Conservation (phyloP, 2,888 invertebrate species). For the Agapostemon virescens region DNA sequence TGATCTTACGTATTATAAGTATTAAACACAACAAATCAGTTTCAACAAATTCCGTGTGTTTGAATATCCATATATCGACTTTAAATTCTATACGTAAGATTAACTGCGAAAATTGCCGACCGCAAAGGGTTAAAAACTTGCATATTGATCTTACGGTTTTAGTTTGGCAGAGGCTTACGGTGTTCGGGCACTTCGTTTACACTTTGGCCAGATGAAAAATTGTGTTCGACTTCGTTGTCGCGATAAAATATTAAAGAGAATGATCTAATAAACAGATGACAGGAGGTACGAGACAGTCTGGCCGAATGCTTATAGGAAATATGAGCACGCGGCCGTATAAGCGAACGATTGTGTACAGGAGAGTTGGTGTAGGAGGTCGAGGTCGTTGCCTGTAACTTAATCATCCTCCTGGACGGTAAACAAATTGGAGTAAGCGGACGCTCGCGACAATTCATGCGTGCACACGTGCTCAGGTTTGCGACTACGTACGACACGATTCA, state of each 20-base stretch:
- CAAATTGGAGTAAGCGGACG: constrained; percentile 66
- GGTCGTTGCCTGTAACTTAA: constrained; percentile 61
- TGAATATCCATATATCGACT: too few species aligned
- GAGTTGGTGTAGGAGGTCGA: constrained; percentile 57
- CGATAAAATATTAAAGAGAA: neutral
- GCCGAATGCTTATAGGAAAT: constrained; percentile 39
- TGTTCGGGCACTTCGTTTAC: neutral
- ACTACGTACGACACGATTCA: constrained; percentile 14
- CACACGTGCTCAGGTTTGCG: constrained; percentile 7
- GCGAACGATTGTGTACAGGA: constrained; percentile 43
- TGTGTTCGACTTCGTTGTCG: neutral
- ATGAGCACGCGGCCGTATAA: constrained; percentile 37
- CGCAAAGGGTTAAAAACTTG: neutral
- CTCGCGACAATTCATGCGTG: constrained; percentile 43
- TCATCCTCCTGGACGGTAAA: constrained; percentile 61
- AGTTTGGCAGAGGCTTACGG: neutral
- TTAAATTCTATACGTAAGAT: too few species aligned
- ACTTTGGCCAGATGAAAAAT: neutral
- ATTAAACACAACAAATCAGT: too few species aligned
- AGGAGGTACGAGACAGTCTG: neutral
- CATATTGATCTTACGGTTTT: neutral
- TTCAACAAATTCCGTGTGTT: too few species aligned
- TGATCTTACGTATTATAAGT: too few species aligned
- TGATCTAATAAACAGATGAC: constrained; percentile 18
- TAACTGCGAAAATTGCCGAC: too few species aligned